These are phyloP conservation scores for Eucidaris tribuloides DNA, from an alignment of 35 echinoderm and acorn worm genomes.

Conservation along the genomic window DNA sequence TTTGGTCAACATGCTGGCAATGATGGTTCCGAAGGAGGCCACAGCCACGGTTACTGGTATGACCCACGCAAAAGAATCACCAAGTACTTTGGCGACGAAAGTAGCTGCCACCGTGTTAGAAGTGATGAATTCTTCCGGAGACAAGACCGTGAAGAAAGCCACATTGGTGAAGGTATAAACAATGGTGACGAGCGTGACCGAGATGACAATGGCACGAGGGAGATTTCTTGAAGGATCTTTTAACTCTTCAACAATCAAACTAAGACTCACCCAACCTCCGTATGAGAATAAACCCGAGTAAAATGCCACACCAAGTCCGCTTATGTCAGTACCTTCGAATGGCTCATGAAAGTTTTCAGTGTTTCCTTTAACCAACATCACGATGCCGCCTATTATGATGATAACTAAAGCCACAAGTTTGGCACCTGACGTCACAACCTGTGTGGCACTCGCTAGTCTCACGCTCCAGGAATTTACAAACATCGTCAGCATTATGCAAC, in stretches of 20 bases:
- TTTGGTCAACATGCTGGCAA: not conserved
- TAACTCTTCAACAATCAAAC: not conserved
- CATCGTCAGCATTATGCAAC: not conserved
- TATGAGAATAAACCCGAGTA: conserved; percentile 2
- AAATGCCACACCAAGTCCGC: not conserved
- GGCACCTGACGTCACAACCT: not conserved
- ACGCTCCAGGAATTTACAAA: conserved; percentile 21
- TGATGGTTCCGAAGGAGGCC: conserved; percentile 10
- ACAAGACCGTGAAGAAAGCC: conserved; percentile 79
- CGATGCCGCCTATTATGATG: conserved; percentile 28
- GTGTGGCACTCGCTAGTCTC: not conserved
- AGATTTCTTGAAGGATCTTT: conserved; percentile 63
- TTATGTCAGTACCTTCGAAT: not conserved
- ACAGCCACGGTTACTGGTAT: conserved; percentile 24
- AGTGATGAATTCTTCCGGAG: conserved; percentile 52
- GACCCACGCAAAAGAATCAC: conserved; percentile 1
- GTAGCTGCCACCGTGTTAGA: conserved; percentile 72
- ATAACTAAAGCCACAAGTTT: conserved; percentile 25
- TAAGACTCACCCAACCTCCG: not conserved
- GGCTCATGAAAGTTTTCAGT: not conserved
- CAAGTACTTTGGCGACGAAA: conserved; percentile 4
- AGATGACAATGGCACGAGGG: conserved; percentile 53
- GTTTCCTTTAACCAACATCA: conserved; percentile 19
- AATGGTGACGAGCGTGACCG: conserved; percentile 49
- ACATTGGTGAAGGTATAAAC: conserved; percentile 79